These are phyloP conservation scores for Monoplex corrugatus DNA, from an alignment of 2,888 invertebrate genomes.

Conservation along the genomic window DNA sequence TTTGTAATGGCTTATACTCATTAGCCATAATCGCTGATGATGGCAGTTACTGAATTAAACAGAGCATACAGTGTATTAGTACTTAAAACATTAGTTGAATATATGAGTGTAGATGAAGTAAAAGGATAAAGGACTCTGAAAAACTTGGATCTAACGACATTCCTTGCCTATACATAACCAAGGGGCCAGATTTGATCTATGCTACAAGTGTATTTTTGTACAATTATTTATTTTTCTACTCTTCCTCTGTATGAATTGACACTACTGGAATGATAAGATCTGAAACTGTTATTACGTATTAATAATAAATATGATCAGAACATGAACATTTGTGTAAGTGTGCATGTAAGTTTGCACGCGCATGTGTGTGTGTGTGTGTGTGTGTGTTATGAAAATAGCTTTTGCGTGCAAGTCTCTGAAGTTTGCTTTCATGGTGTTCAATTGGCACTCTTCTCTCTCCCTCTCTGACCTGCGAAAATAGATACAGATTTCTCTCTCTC, in stretches of 20 bases:
- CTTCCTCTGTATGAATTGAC: not conserved
- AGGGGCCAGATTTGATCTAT: not conserved
- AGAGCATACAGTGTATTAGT: not conserved
- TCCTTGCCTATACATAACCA: not conserved
- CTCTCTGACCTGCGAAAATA: too few relatives aligned
- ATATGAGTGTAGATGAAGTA: too few relatives aligned
- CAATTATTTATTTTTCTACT: constrained; percentile 34
- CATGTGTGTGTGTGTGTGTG: not conserved
- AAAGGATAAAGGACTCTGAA: not conserved
- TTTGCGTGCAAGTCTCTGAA: not conserved
- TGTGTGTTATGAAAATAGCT: not conserved
- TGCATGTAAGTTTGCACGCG: too few relatives aligned
- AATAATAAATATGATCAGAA: not conserved
- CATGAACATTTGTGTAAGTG: too few relatives aligned
- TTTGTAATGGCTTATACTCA: not conserved
- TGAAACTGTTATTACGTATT: not conserved
- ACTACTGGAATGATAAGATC: not conserved
- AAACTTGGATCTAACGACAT: not conserved
- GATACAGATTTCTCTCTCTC: too few relatives aligned
- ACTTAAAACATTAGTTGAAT: not conserved
- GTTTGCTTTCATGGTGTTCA: not conserved
- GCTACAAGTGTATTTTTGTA: constrained; percentile 29
- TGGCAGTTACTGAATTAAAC: not conserved
- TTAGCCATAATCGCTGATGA: constrained; percentile 17
- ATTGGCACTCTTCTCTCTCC: too few relatives aligned